Percentiles rank a stretch among this genome's conserved stretches.
Evolutionary conservation across 1,140 invertebrate genomes (phyloP).

Genomic region (Plutomurus gul): DNA sequence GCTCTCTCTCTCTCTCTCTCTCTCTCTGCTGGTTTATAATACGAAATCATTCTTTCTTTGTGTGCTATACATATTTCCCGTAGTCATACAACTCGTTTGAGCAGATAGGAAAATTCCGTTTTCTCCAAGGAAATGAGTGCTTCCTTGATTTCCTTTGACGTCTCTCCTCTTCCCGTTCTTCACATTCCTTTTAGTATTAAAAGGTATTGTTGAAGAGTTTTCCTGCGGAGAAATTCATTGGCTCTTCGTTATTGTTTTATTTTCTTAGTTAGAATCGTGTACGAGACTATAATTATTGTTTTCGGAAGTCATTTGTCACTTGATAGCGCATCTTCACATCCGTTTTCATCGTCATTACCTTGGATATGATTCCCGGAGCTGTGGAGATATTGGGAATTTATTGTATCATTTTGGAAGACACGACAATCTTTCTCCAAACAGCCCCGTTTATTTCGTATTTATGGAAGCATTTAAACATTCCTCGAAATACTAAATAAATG

Average conservation of each 20-base stretch:
- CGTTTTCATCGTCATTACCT: background rate
- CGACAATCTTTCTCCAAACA: background rate
- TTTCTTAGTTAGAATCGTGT: background rate
- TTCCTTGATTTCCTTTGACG: conserved; percentile 16
- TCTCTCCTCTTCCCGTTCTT: background rate
- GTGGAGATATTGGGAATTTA: conserved; percentile 5
- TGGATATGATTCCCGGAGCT: background rate
- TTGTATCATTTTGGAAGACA: background rate
- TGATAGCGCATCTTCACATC: conserved; percentile 13
- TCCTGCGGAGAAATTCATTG: background rate
- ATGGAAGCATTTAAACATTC: background rate
- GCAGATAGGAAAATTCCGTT: conserved; percentile 9
- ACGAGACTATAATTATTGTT: conserved; percentile 16
- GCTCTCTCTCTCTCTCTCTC: no score
- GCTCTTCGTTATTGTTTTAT: conserved; percentile 18
- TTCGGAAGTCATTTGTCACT: conserved; percentile 26
- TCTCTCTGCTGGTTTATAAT: background rate
- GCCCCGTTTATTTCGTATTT: background rate
- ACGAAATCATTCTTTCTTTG: background rate
- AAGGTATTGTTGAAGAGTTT: no score
- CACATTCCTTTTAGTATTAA: no score
- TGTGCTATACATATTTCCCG: background rate
- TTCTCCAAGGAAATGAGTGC: conserved; percentile 26
- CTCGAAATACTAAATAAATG: background rate
- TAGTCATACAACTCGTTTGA: no score